Evolutionary conservation across 2,888 invertebrate species (phyloP).

Genomic region (Volucella inflata): DNA sequence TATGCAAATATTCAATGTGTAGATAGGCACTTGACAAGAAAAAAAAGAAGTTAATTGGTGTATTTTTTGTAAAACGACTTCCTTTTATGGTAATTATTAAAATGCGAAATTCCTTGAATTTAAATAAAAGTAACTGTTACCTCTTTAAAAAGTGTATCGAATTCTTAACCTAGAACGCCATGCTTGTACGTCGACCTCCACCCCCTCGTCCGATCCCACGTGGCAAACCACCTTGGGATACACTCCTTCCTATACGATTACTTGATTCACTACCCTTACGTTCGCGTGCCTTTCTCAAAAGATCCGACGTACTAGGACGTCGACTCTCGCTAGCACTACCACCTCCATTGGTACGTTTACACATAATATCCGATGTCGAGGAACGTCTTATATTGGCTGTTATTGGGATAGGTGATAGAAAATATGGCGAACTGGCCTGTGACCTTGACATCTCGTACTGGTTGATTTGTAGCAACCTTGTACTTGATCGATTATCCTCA

Average conservation of each 20-base stretch:
- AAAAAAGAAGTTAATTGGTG: too few relatives aligned
- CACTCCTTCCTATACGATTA: slow-evolving; percentile 82
- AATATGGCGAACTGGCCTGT: slow-evolving; percentile 81
- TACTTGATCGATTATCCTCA: slow-evolving; percentile 79
- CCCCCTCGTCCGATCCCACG: slow-evolving; percentile 80
- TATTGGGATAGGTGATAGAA: slow-evolving; percentile 81
- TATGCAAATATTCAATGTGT: too few relatives aligned
- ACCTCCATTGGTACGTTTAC: slow-evolving; percentile 78
- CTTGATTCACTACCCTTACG: slow-evolving; percentile 82
- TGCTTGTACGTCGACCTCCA: slow-evolving; percentile 82
- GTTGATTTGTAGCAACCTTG: slow-evolving; percentile 79
- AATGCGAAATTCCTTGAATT: too few relatives aligned
- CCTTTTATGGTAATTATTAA: too few relatives aligned
- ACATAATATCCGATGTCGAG: slow-evolving; percentile 83
- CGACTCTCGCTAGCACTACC: slow-evolving; percentile 79
- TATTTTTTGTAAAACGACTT: too few relatives aligned
- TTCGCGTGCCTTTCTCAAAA: slow-evolving; percentile 82
- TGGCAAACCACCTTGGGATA: slow-evolving; percentile 82
- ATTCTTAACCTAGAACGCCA: slow-evolving; percentile 80
- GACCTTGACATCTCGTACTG: slow-evolving; percentile 79
- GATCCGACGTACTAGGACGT: slow-evolving; percentile 83
- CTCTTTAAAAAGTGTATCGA: neutral
- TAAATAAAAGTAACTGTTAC: slow-evolving; percentile 13
- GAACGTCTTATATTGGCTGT: slow-evolving; percentile 81
- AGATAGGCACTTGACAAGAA: too few relatives aligned